A percentile compares a stretch with the other conserved stretches of the same genome.
These are phyloP conservation scores for Eciton burchellii DNA, from an alignment of 1,140 invertebrate genomes.

Conservation along the genomic window DNA sequence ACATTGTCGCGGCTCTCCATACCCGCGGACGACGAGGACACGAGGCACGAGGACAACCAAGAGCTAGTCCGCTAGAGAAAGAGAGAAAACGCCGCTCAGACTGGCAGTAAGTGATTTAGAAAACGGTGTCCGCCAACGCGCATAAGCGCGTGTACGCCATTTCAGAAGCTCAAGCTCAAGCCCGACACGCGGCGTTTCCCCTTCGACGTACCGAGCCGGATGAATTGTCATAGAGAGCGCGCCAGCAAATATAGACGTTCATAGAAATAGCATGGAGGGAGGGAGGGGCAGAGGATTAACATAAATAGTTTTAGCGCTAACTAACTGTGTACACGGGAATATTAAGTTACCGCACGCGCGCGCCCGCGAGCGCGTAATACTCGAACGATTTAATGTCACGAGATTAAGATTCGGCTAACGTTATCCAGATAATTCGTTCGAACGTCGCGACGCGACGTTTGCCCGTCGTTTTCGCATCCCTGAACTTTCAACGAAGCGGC, in stretches of 20 bases:
- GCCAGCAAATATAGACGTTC: neutral
- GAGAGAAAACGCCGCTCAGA: conserved; percentile 57
- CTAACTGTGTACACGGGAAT: no score
- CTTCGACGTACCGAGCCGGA: conserved; percentile 55
- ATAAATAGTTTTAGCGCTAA: neutral
- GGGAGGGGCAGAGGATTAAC: no score
- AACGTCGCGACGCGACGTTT: no score
- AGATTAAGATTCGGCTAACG: no score
- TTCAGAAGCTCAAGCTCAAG: conserved; percentile 75
- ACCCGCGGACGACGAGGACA: neutral
- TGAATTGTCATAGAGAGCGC: neutral
- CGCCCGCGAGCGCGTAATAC: no score
- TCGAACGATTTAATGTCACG: no score
- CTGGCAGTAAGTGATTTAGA: conserved; percentile 76
- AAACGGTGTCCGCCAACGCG: conserved; percentile 80
- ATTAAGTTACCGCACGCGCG: no score
- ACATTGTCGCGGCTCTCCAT: conserved; percentile 71
- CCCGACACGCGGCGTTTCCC: conserved; percentile 49
- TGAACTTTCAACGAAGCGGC: conserved; percentile 71
- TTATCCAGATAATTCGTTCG: no score
- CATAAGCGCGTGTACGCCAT: conserved; percentile 74
- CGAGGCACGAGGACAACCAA: neutral
- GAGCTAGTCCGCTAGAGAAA: conserved; percentile 59
- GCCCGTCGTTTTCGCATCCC: conserved; percentile 73
- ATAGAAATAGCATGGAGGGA: conserved; percentile 10